Percentiles rank a stretch among this genome's conserved stretches.
Evolutionary conservation across 2,113 vertebrate species (phyloP).

Genomic region (Ptilorrhoa leucosticta): DNA sequence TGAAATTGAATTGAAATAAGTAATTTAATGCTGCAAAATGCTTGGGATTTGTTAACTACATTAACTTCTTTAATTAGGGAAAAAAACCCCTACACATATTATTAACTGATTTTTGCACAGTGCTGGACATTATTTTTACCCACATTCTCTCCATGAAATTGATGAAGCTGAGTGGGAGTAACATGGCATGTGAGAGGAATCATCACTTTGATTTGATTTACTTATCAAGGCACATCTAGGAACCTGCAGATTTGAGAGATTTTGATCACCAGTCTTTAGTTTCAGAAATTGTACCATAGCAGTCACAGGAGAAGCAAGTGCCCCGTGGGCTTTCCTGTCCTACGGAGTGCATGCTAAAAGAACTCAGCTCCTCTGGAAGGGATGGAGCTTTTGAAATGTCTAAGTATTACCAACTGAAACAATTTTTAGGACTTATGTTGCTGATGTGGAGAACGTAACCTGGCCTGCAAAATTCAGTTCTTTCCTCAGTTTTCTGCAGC

Average conservation of each 20-base stretch:
- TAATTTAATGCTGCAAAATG: neutral
- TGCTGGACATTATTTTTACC: neutral
- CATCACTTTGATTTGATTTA: neutral
- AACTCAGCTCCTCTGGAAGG: neutral
- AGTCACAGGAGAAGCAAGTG: neutral
- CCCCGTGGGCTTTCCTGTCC: neutral
- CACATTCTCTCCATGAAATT: neutral
- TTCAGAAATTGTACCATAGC: neutral
- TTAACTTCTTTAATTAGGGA: neutral
- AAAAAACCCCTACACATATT: neutral
- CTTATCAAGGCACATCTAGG: neutral
- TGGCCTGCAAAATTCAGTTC: neutral
- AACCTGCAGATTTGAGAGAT: neutral
- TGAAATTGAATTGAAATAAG: neutral
- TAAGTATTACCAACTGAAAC: neutral
- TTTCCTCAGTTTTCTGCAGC: slow-evolving; percentile 26
- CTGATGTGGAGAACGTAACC: neutral
- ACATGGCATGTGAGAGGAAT: neutral
- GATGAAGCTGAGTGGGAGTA: neutral
- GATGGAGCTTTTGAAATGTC: neutral
- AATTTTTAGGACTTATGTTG: neutral
- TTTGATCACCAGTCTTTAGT: neutral
- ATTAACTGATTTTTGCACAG: neutral
- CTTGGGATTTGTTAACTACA: neutral
- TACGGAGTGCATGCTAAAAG: neutral